phyloP scores from a whole-genome alignment of 1,140 invertebrate species.

The Meteorus sp. region DNA sequence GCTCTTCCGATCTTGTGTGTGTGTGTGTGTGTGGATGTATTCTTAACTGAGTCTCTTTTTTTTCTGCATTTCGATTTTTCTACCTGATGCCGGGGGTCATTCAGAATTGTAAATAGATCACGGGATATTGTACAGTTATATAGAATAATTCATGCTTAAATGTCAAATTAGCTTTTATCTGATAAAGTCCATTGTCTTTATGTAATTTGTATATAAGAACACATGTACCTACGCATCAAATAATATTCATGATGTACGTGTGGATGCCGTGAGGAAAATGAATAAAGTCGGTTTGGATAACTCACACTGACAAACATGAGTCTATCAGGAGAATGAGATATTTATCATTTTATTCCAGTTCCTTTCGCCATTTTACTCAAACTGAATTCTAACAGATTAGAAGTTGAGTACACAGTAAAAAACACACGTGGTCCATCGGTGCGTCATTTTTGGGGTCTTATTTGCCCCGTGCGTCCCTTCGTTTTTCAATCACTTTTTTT shows the following conservation, averaged over 20 bases:
- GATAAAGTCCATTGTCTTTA: not conserved
- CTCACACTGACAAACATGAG: constrained; percentile 18
- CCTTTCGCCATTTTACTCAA: not conserved
- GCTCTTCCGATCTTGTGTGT: constrained; percentile 10
- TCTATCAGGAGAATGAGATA: constrained; percentile 34
- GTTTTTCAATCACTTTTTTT: constrained; percentile 57
- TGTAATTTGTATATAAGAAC: not conserved
- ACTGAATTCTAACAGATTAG: not conserved
- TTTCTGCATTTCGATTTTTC: constrained; percentile 47
- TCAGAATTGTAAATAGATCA: constrained; percentile 34
- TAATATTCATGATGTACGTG: not conserved
- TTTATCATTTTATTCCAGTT: constrained; percentile 13
- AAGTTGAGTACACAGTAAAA: constrained; percentile 21
- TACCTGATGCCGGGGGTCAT: constrained; percentile 47
- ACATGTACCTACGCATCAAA: not conserved
- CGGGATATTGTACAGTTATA: constrained; percentile 21
- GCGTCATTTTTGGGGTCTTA: constrained; percentile 43
- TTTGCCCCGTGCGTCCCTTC: constrained; percentile 28
- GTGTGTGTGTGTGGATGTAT: not conserved
- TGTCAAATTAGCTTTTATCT: no score
- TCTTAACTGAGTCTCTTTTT: constrained; percentile 14
- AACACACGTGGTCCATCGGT: constrained; percentile 50
- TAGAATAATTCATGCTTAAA: no score
- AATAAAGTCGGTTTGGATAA: no score
- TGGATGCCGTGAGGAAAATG: no score